These are phyloP conservation scores for Acropora yongei DNA, from an alignment of 64 coral and sea anemone genomes.

Conservation along the genomic window DNA sequence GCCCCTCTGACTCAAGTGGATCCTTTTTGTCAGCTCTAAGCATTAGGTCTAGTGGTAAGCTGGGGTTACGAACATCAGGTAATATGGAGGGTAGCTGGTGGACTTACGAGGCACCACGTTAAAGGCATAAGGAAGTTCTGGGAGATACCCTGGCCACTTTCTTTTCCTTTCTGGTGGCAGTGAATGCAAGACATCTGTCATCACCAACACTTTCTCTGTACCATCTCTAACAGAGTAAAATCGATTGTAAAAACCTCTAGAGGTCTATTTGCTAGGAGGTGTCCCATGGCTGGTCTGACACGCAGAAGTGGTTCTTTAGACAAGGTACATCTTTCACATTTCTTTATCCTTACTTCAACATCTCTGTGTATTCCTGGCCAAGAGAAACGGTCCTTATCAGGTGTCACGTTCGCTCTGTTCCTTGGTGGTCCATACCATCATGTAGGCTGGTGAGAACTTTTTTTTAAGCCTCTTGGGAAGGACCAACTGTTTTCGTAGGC, in stretches of 20 bases:
- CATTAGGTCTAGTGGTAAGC: slow-evolving; percentile 4
- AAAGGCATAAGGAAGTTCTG: slow-evolving; percentile 16
- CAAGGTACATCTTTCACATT: not conserved
- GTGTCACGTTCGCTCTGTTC: not conserved
- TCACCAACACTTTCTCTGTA: slow-evolving; percentile 21
- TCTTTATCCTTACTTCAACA: not conserved
- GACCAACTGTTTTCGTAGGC: not conserved
- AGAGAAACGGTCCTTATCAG: not conserved
- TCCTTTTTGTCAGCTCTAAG: not conserved
- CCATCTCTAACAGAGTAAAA: not conserved
- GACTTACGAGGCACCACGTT: slow-evolving; percentile 27
- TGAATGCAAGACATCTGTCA: slow-evolving; percentile 27
- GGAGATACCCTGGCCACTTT: too few relatives aligned
- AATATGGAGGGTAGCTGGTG: slow-evolving; percentile 11
- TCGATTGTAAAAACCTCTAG: not conserved
- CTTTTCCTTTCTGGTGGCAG: too few relatives aligned
- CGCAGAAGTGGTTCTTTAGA: not conserved
- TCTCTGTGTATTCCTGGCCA: not conserved
- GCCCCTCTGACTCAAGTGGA: not conserved
- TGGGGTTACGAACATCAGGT: slow-evolving; percentile 15
- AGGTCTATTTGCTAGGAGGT: not conserved
- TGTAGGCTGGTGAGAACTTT: not conserved
- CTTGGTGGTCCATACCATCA: not conserved
- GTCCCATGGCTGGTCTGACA: not conserved
- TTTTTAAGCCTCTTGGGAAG: not conserved